phyloP scores from a whole-genome alignment of 2,113 vertebrate species.

The Bos javanicus region DNA sequence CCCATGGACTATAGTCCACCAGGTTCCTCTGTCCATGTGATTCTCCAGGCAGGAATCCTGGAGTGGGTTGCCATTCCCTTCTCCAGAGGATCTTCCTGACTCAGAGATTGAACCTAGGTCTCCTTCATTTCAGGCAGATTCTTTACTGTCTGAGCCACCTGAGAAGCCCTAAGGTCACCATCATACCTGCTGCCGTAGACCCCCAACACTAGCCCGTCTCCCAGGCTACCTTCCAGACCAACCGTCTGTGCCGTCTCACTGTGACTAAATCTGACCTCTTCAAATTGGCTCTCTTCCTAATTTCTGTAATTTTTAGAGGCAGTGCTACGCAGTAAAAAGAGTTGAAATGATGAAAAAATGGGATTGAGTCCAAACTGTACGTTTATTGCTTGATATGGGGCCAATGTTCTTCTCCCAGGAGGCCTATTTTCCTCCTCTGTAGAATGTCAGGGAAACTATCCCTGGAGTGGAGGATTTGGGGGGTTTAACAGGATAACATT shows the following conservation, averaged over 20 bases:
- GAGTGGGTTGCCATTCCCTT: background rate
- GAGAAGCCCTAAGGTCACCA: fast-evolving
- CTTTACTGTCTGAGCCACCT: background rate
- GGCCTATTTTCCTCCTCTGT: background rate
- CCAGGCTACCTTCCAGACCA: background rate
- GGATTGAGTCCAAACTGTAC: background rate
- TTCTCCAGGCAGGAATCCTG: background rate
- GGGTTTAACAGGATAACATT: background rate
- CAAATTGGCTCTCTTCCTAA: background rate
- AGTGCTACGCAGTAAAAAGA: background rate
- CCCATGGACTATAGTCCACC: background rate
- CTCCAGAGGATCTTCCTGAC: background rate
- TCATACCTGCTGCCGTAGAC: fast-evolving
- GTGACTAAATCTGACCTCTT: background rate
- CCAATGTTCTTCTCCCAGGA: background rate
- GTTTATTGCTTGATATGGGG: background rate
- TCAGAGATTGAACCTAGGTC: background rate
- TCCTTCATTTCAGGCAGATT: background rate
- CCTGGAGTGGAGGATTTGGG: background rate
- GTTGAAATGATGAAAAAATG: background rate
- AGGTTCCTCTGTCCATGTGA: background rate
- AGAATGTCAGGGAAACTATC: background rate
- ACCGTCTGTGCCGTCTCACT: background rate
- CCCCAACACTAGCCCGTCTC: background rate
- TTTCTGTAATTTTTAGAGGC: background rate